Conservation (phyloP, 1,140 invertebrate genomes). For the Micrasema longulum region DNA sequence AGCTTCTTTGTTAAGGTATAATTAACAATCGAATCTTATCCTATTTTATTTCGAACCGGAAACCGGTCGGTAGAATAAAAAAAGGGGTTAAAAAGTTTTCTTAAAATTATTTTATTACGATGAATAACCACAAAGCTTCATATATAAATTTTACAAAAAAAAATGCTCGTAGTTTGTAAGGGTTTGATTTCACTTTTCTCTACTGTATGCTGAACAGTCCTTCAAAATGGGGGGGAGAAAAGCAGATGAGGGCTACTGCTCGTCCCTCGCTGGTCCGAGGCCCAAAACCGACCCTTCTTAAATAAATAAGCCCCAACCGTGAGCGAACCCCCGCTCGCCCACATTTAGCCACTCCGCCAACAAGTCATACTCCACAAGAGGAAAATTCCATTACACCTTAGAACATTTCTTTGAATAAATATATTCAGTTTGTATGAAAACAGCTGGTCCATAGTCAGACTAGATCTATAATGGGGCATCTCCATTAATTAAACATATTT, state of each 20-base stretch:
- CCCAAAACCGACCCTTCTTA: constrained; percentile 52
- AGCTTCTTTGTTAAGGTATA: no score
- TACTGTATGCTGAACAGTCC: constrained; percentile 37
- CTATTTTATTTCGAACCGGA: no score
- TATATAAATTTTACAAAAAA: no score
- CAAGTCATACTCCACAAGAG: constrained; percentile 17
- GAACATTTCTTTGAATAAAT: constrained; percentile 30
- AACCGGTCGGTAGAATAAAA: no score
- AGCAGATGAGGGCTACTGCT: constrained; percentile 45
- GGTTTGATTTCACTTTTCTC: background rate
- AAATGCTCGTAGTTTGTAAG: no score
- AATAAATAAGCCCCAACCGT: constrained; percentile 51
- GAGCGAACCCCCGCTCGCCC: constrained; percentile 16
- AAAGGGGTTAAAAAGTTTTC: no score
- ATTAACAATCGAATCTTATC: no score
- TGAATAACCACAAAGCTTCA: no score
- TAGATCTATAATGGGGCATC: no score
- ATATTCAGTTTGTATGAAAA: background rate
- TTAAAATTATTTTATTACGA: no score
- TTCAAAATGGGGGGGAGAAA: constrained; percentile 43
- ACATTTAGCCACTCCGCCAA: constrained; percentile 43
- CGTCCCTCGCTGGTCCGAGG: constrained; percentile 47
- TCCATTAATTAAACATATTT: no score
- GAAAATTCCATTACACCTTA: constrained; percentile 24
- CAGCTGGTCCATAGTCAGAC: no score